phyloP scores from a whole-genome alignment of 2,797 vertebrate genomes.

The Hybognathus amarus region DNA sequence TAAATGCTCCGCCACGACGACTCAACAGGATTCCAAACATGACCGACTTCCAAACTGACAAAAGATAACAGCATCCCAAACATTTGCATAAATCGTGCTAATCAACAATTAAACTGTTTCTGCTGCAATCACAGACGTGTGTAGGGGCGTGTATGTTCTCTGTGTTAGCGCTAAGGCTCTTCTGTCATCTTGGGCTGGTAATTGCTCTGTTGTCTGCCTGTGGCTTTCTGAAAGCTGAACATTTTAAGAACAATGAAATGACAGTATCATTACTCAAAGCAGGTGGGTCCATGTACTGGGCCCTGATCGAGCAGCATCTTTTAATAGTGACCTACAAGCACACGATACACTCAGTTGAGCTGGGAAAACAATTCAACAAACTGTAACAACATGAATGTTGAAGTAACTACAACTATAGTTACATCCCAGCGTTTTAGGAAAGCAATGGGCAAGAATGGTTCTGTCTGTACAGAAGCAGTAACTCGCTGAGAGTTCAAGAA shows the following conservation, averaged over 20 bases:
- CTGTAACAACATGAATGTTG: slow-evolving; percentile 20
- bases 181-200: slow-evolving; percentile 57
- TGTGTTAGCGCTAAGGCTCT: slow-evolving; percentile 1
- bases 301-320: not conserved
- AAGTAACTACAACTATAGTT: slow-evolving; percentile 24
- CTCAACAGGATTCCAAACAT: slow-evolving; percentile 74
- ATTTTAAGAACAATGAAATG: not conserved
- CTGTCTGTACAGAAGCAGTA: slow-evolving; percentile 49
- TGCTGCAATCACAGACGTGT: slow-evolving; percentile 69
- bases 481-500: slow-evolving; percentile 45
- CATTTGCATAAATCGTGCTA: slow-evolving; percentile 74
- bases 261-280: not conserved
- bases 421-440: slow-evolving; percentile 37
- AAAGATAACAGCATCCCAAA: slow-evolving; percentile 73
- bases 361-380: slow-evolving; percentile 16
- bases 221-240: not conserved
- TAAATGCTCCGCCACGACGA: slow-evolving; percentile 61
- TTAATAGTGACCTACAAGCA: not conserved
- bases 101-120: slow-evolving; percentile 72
- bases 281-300: not conserved
- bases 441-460: slow-evolving; percentile 49
- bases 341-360: not conserved
- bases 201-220: slow-evolving; percentile 55
- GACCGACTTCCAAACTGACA: slow-evolving; percentile 62
- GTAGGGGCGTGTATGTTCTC: not conserved